phyloP scores from a whole-genome alignment of 2,888 invertebrate species.

The Dicyrtoma fusca region DNA sequence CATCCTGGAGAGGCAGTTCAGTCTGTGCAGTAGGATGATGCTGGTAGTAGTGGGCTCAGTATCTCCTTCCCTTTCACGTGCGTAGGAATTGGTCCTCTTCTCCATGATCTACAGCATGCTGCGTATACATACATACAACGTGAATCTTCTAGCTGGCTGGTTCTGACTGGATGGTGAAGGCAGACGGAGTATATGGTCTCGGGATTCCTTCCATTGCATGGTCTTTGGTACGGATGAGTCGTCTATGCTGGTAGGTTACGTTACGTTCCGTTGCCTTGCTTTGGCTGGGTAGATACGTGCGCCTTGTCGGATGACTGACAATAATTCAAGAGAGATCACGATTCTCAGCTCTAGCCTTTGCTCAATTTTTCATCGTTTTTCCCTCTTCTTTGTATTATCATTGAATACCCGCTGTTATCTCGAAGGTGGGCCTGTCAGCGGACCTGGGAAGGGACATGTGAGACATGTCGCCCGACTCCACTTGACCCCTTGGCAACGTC shows the following conservation, averaged over 20 bases:
- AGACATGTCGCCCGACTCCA: constrained; percentile 37
- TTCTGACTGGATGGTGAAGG: too few relatives aligned
- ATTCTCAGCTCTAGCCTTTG: constrained; percentile 29
- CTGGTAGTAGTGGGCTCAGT: too few relatives aligned
- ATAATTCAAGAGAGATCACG: constrained; percentile 37
- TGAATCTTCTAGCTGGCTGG: too few relatives aligned
- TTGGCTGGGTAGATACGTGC: not conserved
- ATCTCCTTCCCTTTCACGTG: too few relatives aligned
- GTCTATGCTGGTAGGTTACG: not conserved
- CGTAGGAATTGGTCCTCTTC: too few relatives aligned
- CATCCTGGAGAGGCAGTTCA: too few relatives aligned
- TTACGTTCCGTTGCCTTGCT: not conserved
- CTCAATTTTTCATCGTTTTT: constrained; percentile 56
- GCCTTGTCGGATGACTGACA: constrained; percentile 23
- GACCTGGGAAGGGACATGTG: constrained; percentile 38
- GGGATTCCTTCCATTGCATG: not conserved
- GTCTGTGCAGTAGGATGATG: too few relatives aligned
- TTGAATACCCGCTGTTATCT: constrained; percentile 56
- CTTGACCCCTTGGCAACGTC: constrained; percentile 14
- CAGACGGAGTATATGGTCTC: too few relatives aligned
- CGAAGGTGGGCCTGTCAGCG: constrained; percentile 57
- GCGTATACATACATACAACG: too few relatives aligned
- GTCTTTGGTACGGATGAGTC: not conserved
- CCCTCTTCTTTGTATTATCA: constrained; percentile 45
- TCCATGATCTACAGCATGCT: too few relatives aligned